A percentile compares a stretch with the other conserved stretches of the same genome.
Evolutionary conservation across 2,888 invertebrate genomes (phyloP).

Genomic region (Tenodera sinensis): DNA sequence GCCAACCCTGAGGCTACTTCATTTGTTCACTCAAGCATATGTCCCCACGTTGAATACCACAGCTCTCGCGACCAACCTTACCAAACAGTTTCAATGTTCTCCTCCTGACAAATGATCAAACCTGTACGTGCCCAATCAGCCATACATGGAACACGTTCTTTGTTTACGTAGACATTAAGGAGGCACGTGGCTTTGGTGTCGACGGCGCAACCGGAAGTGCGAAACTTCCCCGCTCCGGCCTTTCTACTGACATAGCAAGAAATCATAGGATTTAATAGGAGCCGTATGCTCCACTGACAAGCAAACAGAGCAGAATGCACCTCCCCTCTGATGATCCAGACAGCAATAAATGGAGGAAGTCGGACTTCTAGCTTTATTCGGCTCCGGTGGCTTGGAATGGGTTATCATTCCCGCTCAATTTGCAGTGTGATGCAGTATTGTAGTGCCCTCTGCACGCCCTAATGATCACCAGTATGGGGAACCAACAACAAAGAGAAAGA

Average conservation of each 20-base stretch:
- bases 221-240: neutral
- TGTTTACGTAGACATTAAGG: neutral
- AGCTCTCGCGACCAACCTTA: too few species aligned
- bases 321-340: neutral
- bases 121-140: neutral
- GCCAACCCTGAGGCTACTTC: too few species aligned
- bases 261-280: neutral
- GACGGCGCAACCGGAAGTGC: neutral
- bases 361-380: neutral
- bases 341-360: neutral
- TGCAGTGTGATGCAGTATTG: neutral
- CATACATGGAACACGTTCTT: neutral
- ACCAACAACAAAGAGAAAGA: neutral
- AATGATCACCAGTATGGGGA: slow-evolving; percentile 6
- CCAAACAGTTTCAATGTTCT: too few species aligned
- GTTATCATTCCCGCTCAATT: slow-evolving; percentile 26
- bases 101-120: neutral
- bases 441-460: neutral
- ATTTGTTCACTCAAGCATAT: too few species aligned
- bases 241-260: neutral
- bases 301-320: neutral
- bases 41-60: too few species aligned
- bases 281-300: neutral
- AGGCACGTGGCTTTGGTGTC: neutral
- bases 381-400: slow-evolving; percentile 6